Percentiles rank a stretch among this genome's conserved stretches.
phyloP scores from a whole-genome alignment of 2,888 invertebrate species.

The Zhengitettix transpicula region DNA sequence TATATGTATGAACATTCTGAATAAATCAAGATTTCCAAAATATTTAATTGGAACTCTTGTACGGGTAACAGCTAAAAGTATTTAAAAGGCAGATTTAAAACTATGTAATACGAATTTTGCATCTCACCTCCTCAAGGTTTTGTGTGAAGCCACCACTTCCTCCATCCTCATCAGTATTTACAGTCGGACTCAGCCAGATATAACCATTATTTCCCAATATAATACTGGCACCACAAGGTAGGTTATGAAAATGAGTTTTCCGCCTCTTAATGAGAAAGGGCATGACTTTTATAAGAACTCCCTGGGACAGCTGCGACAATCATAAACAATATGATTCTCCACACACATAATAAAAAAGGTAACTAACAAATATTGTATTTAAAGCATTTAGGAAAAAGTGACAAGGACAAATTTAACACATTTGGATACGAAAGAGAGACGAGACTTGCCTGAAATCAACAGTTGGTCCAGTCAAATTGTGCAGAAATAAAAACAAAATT shows the following conservation, averaged over 20 bases:
- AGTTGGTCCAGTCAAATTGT: too few species aligned
- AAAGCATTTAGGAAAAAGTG: too few species aligned
- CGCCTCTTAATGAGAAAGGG: conserved; percentile 81
- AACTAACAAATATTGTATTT: too few species aligned
- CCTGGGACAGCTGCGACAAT: conserved; percentile 56
- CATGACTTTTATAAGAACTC: conserved; percentile 74
- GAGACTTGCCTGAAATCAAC: too few species aligned
- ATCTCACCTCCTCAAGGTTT: conserved; percentile 43
- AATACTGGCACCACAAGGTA: conserved; percentile 79
- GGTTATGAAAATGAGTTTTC: conserved; percentile 90
- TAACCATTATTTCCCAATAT: conserved; percentile 95
- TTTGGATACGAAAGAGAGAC: too few species aligned
- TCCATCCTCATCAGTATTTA: conserved; percentile 37
- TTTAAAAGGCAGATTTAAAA: neutral
- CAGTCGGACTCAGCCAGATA: conserved; percentile 74
- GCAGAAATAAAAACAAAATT: too few species aligned
- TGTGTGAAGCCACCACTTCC: conserved; percentile 61
- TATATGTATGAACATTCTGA: too few species aligned
- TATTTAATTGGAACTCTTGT: too few species aligned
- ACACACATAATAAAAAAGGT: neutral
- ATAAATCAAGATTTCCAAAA: too few species aligned
- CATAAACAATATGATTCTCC: neutral
- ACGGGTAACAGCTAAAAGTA: too few species aligned
- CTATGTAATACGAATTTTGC: too few species aligned
- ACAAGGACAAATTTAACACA: too few species aligned